Evolutionary conservation across 2,797 vertebrate species (phyloP).

Genomic region (Melanotaenia nigrans): DNA sequence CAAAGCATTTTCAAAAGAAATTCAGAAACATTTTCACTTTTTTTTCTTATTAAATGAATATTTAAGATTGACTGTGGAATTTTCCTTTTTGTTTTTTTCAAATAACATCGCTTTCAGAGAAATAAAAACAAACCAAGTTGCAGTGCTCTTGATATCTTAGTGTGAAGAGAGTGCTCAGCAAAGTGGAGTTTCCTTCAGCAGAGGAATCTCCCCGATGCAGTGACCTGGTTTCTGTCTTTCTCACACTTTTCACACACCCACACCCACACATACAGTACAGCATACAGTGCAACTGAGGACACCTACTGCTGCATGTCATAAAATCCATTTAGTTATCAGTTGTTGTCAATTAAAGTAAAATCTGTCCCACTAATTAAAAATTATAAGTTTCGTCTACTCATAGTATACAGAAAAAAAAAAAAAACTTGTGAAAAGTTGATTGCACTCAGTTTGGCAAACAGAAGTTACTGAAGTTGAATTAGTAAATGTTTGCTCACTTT

Average conservation of each 20-base stretch:
- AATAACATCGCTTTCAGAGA: background rate
- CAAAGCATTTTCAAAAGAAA: background rate
- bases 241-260: constrained; percentile 28
- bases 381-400: background rate
- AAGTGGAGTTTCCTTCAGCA: constrained; percentile 72
- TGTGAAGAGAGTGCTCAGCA: constrained; percentile 23
- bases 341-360: background rate
- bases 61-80: background rate
- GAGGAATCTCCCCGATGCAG: constrained; percentile 67
- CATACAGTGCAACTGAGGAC: constrained; percentile 26
- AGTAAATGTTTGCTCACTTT: background rate
- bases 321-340: background rate
- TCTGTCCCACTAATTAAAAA: background rate
- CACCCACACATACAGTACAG: constrained; percentile 27
- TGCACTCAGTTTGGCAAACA: background rate
- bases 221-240: constrained; percentile 59
- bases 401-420: background rate
- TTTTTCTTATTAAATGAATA: background rate
- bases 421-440: background rate
- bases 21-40: background rate
- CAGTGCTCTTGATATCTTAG: constrained; percentile 47
- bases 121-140: constrained; percentile 21
- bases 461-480: background rate
- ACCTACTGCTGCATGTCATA: background rate
- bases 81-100: background rate